Conservation (phyloP, 2,797 vertebrate species). For the Vultur gryphus region DNA sequence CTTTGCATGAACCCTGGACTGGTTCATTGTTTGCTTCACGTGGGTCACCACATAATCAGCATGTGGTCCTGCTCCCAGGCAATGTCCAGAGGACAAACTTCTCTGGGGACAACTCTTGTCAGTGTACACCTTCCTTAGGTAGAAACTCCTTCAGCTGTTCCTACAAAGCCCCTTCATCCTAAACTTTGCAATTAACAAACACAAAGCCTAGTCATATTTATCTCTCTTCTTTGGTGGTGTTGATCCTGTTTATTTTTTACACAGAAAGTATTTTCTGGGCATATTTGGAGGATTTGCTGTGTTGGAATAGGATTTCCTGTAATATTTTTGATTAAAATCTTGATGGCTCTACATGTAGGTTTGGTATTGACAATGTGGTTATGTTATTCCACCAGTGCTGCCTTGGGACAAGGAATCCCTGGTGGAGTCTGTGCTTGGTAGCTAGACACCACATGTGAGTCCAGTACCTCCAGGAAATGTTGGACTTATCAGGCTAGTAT, state of each 20-base stretch:
- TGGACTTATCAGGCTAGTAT: not conserved
- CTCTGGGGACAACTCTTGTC: not conserved
- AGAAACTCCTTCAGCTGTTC: not conserved
- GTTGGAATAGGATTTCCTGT: not conserved
- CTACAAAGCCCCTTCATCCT: not conserved
- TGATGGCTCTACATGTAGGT: not conserved
- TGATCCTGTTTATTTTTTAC: not conserved
- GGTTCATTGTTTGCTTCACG: not conserved
- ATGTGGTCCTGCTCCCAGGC: not conserved
- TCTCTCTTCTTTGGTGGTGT: accelerated
- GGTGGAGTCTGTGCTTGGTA: not conserved
- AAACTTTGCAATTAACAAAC: not conserved
- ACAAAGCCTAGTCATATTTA: not conserved
- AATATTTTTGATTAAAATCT: not conserved
- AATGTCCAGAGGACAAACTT: not conserved
- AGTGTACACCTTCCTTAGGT: not conserved
- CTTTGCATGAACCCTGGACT: not conserved
- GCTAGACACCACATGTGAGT: accelerated
- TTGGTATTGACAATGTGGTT: not conserved
- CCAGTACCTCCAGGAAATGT: not conserved
- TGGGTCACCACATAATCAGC: not conserved
- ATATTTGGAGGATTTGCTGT: not conserved
- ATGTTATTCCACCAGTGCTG: not conserved
- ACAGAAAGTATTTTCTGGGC: not conserved
- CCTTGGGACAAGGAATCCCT: not conserved